phyloP scores from a whole-genome alignment of 2,113 vertebrate species.

The Argyrosomus japonicus region DNA sequence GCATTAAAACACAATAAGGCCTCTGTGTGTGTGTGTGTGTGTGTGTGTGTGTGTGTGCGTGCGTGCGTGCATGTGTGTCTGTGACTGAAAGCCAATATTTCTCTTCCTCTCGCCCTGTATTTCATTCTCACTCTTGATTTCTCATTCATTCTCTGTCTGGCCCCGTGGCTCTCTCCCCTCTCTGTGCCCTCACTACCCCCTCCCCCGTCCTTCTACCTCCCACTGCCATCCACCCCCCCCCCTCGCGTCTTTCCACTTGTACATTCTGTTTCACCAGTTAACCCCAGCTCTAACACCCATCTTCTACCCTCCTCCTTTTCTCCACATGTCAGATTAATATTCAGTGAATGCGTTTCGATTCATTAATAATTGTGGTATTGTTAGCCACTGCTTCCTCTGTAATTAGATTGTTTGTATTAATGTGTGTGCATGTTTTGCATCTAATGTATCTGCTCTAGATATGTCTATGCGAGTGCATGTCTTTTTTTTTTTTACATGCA shows the following conservation, averaged over 20 bases:
- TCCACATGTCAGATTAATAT: conserved; percentile 45
- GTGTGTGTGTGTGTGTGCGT: conserved; percentile 47
- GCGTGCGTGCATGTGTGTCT: conserved; percentile 33
- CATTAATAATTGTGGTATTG: conserved; percentile 49
- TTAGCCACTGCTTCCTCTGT: conserved; percentile 15
- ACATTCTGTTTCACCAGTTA: conserved; percentile 10
- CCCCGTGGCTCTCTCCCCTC: conserved; percentile 53
- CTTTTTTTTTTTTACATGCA: neutral
- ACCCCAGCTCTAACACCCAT: neutral
- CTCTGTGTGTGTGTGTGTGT: conserved; percentile 67
- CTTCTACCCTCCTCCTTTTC: neutral
- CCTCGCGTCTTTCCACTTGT: conserved; percentile 15
- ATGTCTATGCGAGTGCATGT: conserved; percentile 7
- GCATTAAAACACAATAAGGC: conserved; percentile 84
- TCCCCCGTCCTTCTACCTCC: conserved; percentile 31
- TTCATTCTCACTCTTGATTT: conserved; percentile 66
- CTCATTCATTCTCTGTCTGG: conserved; percentile 53
- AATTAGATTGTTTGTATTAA: conserved; percentile 32
- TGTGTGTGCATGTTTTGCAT: conserved; percentile 8
- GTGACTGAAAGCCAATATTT: conserved; percentile 67
- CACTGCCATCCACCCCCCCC: conserved; percentile 21
- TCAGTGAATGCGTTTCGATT: conserved; percentile 41
- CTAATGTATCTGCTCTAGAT: conserved; percentile 14
- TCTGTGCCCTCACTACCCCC: conserved; percentile 14
- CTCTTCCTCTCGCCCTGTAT: conserved; percentile 51